Evolutionary conservation across 2,113 vertebrate genomes (phyloP).

Genomic region (Plecotus auritus): DNA sequence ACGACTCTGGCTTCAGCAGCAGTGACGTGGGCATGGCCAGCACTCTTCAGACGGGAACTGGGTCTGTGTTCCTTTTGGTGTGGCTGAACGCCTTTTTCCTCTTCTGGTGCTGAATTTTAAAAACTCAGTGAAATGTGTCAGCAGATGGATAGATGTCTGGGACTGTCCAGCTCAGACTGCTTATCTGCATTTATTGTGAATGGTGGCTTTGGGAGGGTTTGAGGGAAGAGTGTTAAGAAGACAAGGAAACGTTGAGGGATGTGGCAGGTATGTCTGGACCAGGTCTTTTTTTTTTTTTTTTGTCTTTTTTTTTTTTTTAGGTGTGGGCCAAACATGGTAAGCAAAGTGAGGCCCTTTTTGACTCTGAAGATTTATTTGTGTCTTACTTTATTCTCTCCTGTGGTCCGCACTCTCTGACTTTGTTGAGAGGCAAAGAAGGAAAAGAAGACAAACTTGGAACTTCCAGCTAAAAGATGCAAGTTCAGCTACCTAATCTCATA

Average conservation of each 20-base stretch:
- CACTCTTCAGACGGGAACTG: neutral
- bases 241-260: neutral
- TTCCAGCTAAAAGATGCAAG: neutral
- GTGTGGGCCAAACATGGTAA: neutral
- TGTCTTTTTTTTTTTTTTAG: neutral
- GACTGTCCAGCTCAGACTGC: neutral
- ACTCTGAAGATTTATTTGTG: neutral
- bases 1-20: neutral
- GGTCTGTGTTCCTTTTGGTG: neutral
- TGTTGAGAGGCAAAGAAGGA: neutral
- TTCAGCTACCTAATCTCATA: neutral
- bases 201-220: neutral
- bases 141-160: neutral
- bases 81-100: neutral
- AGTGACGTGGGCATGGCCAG: fast-evolving
- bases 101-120: neutral
- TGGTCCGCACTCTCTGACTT: neutral
- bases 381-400: neutral
- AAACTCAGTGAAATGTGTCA: neutral
- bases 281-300: neutral
- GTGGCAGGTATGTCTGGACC: neutral
- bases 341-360: constrained; percentile 15
- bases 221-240: neutral
- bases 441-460: neutral
- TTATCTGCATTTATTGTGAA: constrained; percentile 20